phyloP scores from a whole-genome alignment of 1,140 invertebrate species.

The Delia radicum region DNA sequence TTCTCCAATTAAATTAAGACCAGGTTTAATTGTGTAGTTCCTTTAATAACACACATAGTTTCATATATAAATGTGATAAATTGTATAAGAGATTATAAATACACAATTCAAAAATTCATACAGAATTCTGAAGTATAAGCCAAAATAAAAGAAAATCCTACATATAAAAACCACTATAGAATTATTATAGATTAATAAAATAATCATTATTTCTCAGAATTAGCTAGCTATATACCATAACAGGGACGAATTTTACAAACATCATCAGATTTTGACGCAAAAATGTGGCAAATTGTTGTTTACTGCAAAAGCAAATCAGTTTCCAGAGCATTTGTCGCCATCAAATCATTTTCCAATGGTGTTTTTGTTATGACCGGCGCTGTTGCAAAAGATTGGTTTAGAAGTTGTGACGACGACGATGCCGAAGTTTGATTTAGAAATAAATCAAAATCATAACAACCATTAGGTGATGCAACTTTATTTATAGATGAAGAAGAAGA shows the following conservation, averaged over 20 bases:
- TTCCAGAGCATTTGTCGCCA: conserved; percentile 45
- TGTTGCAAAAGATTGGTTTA: not conserved
- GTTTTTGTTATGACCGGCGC: conserved; percentile 34
- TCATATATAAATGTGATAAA: not conserved
- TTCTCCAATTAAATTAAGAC: too few relatives aligned
- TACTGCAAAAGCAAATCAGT: conserved; percentile 49
- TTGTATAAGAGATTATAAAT: not conserved
- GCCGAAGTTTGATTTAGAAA: conserved; percentile 42
- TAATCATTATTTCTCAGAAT: too few relatives aligned
- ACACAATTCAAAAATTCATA: not conserved
- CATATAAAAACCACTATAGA: not conserved
- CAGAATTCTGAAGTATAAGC: not conserved
- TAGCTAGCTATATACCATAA: not conserved
- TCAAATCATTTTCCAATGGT: conserved; percentile 44
- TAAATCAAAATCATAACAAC: conserved; percentile 48
- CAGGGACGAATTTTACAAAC: not conserved
- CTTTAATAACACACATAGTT: not conserved
- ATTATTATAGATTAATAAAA: too few relatives aligned
- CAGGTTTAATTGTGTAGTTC: not conserved
- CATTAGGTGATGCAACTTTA: conserved; percentile 42
- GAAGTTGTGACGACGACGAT: not conserved
- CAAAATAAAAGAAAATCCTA: not conserved
- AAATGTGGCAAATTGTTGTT: not conserved
- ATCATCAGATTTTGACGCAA: not conserved
- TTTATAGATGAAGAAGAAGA: not conserved